Base-by-base conservation (phyloP, 2,113 vertebrate species). In the Tragelaphus scriptus region DNA sequence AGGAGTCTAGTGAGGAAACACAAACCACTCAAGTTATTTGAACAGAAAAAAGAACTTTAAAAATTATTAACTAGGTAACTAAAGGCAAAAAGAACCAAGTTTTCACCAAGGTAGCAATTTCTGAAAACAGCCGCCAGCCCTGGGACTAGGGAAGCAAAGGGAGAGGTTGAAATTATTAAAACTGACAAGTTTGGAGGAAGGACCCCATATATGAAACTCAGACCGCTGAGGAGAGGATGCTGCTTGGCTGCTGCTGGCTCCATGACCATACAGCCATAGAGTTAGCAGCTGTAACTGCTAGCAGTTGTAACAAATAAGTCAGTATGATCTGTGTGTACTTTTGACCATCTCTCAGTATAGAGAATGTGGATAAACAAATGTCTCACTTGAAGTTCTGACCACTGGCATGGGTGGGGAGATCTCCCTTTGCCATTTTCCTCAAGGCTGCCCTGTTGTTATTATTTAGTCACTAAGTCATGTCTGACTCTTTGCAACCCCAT, bases 51-150 rank as follows among this genome's bases (percentile, higher is more conserved):
- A 75, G 10, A 75, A 23, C 10, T 53, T 63, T 53, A 79, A 88
- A 94, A 92, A 85, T 95, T 91, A 28, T 92, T 94, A 86, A 28
- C n/a, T 95, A 90, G 85, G 15, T 88, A 86, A 88, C 59, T 92
- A 26, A 93, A 94, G 71, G 28, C 59, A 91, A 85, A 96, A 97
- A 96, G 59, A 91, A 79, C 25, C 59, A 75, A 8, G 21, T 96
- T 92, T 95, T 97, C 71, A 55, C 49, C 17, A 53, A 75, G 63
- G 23, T 75, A 88, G 51, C 19, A 88, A 58, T 79, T 93, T 86
- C 13, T 82, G n/a, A 93, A 95, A 96, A 51, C 44, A 82, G 4
- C 53, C 88, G 53, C 49, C 7, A 82, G 1, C 15, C 10, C 28
- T 85, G 81, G 16, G 30, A 32, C 36, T 94, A 77, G 36, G 47